phyloP scores from a whole-genome alignment of 2,888 invertebrate species.

The Marasmarcha lunaedactyla region DNA sequence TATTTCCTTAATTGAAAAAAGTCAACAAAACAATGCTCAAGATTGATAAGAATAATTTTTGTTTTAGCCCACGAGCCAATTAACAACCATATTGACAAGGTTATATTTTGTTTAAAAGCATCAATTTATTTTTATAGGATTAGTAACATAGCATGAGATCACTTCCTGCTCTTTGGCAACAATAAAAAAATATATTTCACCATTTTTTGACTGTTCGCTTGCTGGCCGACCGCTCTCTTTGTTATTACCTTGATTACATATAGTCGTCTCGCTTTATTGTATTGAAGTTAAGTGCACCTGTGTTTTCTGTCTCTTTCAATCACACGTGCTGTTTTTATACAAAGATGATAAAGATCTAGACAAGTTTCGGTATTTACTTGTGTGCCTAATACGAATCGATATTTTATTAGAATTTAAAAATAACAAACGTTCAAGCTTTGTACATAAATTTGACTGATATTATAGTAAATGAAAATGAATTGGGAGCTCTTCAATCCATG shows the following conservation, averaged over 20 bases:
- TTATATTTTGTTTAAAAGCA: conserved; percentile 12
- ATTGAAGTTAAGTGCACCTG: conserved; percentile 23
- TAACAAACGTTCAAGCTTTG: too few relatives aligned
- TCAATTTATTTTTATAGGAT: conserved; percentile 15
- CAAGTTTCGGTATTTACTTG: too few relatives aligned
- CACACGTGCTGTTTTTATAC: conserved; percentile 44
- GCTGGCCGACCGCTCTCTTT: conserved; percentile 40
- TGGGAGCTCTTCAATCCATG: too few relatives aligned
- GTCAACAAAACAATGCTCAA: too few relatives aligned
- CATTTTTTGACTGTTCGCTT: conserved; percentile 31
- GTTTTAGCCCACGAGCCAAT: background rate
- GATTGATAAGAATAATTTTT: background rate
- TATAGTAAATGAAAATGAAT: too few relatives aligned
- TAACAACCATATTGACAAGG: conserved; percentile 22
- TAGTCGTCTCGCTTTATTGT: conserved; percentile 30
- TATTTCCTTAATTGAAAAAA: too few relatives aligned
- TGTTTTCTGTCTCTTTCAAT: conserved; percentile 29
- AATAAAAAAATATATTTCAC: conserved; percentile 41
- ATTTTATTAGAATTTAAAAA: too few relatives aligned
- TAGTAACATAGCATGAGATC: conserved; percentile 34
- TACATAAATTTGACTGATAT: too few relatives aligned
- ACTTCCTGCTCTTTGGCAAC: conserved; percentile 44
- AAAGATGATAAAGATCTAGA: conserved; percentile 28
- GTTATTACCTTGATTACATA: conserved; percentile 42
- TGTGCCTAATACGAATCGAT: too few relatives aligned